These are phyloP conservation scores for Dendrocopos noguchii DNA, from an alignment of 2,113 vertebrate genomes.

Conservation along the genomic window DNA sequence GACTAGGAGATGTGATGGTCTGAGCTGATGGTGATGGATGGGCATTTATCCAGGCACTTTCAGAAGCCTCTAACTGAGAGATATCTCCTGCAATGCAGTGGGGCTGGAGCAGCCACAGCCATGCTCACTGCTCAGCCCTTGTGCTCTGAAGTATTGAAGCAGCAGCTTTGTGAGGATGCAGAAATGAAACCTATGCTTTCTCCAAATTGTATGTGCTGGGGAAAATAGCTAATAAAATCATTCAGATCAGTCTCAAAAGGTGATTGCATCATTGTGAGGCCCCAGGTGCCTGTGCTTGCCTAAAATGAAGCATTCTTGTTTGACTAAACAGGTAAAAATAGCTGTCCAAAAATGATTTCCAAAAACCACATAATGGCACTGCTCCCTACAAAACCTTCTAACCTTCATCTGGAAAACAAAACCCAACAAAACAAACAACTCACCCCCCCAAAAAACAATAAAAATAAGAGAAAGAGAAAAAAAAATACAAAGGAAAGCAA, in stretches of 20 bases:
- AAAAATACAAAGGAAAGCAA: too few species aligned
- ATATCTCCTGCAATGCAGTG: rapidly evolving
- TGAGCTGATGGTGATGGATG: neutral
- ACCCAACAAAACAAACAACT: too few species aligned
- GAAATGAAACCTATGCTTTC: neutral
- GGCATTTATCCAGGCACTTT: rapidly evolving
- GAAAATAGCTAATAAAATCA: neutral
- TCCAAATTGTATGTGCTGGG: neutral
- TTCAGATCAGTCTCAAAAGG: neutral
- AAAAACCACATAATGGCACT: neutral
- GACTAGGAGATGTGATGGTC: neutral
- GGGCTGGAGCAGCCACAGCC: neutral
- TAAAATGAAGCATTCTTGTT: neutral
- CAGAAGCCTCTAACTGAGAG: rapidly evolving
- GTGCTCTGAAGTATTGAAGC: neutral
- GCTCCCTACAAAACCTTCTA: neutral
- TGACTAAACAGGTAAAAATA: neutral
- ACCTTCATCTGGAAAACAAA: neutral
- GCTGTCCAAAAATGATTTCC: neutral
- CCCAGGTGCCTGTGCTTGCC: neutral
- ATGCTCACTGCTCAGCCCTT: too few species aligned
- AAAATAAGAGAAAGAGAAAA: too few species aligned
- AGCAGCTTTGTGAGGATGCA: neutral
- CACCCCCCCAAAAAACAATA: too few species aligned
- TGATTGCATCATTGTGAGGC: neutral